Percentiles rank a stretch among this genome's conserved stretches.
phyloP scores from a whole-genome alignment of 2,113 vertebrate species.

The Chitala chitala region DNA sequence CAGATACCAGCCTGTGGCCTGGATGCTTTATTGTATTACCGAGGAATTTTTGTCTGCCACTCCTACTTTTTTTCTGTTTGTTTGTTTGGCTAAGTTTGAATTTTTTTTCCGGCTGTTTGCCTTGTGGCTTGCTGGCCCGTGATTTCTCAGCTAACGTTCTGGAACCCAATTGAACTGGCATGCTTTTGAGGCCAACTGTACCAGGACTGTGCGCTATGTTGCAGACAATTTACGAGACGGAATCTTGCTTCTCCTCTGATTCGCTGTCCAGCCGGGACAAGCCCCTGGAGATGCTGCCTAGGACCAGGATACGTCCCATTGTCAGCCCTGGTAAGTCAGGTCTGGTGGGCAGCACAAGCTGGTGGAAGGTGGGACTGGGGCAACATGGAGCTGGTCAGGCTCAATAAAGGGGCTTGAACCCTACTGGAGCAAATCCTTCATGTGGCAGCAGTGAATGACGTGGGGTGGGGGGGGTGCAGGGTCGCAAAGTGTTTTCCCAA shows the following conservation, averaged over 20 bases:
- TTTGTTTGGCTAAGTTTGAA: background rate
- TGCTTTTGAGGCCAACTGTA: conserved; percentile 70
- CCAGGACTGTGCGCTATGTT: conserved; percentile 70
- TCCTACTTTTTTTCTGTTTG: background rate
- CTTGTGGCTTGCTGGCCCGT: background rate
- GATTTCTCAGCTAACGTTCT: conserved; percentile 16
- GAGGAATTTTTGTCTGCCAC: background rate
- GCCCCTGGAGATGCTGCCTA: conserved; percentile 63
- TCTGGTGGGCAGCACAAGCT: background rate
- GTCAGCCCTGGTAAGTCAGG: conserved; percentile 65
- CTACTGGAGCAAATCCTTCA: too few species aligned
- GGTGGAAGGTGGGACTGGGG: background rate
- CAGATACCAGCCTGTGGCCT: conserved; percentile 8
- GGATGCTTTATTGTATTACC: conserved; percentile 8
- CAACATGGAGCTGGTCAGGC: too few species aligned
- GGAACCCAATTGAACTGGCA: conserved; percentile 47
- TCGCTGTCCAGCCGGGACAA: conserved; percentile 64
- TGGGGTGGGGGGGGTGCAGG: background rate
- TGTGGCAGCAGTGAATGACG: too few species aligned
- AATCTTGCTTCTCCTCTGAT: conserved; percentile 75
- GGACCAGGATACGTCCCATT: conserved; percentile 55
- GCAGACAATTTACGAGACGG: conserved; percentile 77
- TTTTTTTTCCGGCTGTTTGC: conserved; percentile 6
- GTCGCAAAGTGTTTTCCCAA: too few species aligned
- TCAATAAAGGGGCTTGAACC: too few species aligned